Percentiles rank a stretch among this genome's conserved stretches.
These are phyloP conservation scores for Clusia tigrina DNA, from an alignment of 2,888 invertebrate species.

Conservation along the genomic window DNA sequence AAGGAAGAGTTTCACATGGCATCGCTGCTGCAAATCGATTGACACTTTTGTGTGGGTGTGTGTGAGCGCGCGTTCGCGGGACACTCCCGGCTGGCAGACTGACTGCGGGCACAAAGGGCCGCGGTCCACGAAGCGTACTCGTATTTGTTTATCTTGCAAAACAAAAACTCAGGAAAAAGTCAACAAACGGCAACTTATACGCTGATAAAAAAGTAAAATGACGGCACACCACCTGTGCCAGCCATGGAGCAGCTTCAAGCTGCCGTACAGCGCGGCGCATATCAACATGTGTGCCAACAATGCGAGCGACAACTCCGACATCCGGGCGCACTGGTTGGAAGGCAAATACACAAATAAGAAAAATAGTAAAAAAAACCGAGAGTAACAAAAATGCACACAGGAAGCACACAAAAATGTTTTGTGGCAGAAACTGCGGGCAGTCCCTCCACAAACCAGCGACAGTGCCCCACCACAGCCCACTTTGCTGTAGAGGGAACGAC, in stretches of 20 bases:
- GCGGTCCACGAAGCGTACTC: constrained; percentile 39
- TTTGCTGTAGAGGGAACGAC: neutral
- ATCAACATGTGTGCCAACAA: constrained; percentile 17
- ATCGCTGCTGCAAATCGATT: constrained; percentile 54
- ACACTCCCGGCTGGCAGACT: neutral
- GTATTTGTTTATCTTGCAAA: constrained; percentile 53
- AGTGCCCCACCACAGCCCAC: constrained; percentile 24
- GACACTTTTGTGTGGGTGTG: constrained; percentile 38
- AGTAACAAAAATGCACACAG: constrained; percentile 47
- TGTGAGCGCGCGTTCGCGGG: constrained; percentile 14
- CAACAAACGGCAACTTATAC: constrained; percentile 16
- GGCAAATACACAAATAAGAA: constrained; percentile 17
- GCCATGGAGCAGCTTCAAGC: neutral
- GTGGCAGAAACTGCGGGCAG: constrained; percentile 42
- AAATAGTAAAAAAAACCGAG: constrained; percentile 22
- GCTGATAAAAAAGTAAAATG: neutral
- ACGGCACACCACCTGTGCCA: constrained; percentile 1
- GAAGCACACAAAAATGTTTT: constrained; percentile 40
- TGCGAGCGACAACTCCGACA: constrained; percentile 38
- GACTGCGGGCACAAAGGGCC: too few relatives aligned
- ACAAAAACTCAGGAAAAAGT: constrained; percentile 30
- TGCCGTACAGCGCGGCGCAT: neutral
- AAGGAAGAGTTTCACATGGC: neutral
- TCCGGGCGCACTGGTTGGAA: constrained; percentile 46
- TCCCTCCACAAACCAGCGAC: too few relatives aligned